Base-by-base conservation (phyloP, 2,888 invertebrate species). In the Xanthorhoe spadicearia region DNA sequence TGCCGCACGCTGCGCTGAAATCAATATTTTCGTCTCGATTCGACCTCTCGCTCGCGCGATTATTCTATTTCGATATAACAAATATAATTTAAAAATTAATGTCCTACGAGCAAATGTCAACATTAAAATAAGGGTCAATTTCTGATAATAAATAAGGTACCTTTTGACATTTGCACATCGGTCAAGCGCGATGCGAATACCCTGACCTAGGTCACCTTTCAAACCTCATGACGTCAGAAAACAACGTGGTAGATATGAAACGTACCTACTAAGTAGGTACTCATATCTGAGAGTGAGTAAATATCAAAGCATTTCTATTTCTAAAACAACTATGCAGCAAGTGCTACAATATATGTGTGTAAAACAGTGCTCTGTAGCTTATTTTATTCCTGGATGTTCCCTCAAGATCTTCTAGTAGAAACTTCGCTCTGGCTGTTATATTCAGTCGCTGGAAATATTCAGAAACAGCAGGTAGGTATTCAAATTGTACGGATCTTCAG, bases 11-110 rank as follows among this genome's bases (percentile, higher is more conserved):
- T 83, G 84, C 84, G 83, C 83, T 83, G 81, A 87, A 90, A 91
- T 92, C 90, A 86, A 91, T 92, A 92, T 87, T 83, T 85, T 83
- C 81, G 86, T 89, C 89, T 88, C 87, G 74, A 75, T 75, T 71
- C 77, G 74, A 75, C 74, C 69, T 72, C 74, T 70, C 67, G 69
- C 74, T 63, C 71, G 61, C 71, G 73, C 70, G 49, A 49, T 18
- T 15, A 49, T 57, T 61, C n/a, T 61, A 38, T 17, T 46, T 8
- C 38, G 13, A 38, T 38, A 13, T 38, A 38, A 10, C 38, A 38
- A 38, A 38, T 38, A 10, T 10, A 38, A 38, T 38, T 38, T 10
- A 1, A 38, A 38, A 43, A 13, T 43, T 13, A 43, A 43, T 7
- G 5, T 43, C 13, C 38, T 43, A 13, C 38, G 35, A n/a, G 10